Base-by-base conservation (phyloP, 2,113 vertebrate species). In the Tenebrosternarchus preto region DNA sequence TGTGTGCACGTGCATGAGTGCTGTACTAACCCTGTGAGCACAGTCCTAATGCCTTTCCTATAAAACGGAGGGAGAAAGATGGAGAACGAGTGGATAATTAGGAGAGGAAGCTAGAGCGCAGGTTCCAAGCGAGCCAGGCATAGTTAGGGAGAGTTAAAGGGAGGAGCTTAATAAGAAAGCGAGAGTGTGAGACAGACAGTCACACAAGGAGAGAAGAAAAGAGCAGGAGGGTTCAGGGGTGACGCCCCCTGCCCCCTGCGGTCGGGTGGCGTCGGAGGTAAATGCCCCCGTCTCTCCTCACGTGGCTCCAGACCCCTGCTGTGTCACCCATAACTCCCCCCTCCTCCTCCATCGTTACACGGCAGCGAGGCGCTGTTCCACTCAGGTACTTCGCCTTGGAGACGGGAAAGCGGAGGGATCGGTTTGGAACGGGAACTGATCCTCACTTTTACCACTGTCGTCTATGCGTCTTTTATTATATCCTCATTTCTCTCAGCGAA, bases 291-390 rank as follows among this genome's bases (percentile, higher is more conserved):
- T 91, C 91, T 81, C 69, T 92, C 91, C 77, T 83, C 89, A 87
- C 87, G 64, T 90, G 84, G 27, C 73, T 84, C 66, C 81, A 90
- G 86, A 86, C 84, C 59, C 72, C 83, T 90, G 89, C 84, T 86
- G 91, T 90, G 86, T 85, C 88, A 9, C 85, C 82, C 84, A 86
- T 88, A 90, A 89, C 87, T 75, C 59, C 29, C 46, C 46, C 29
- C 70, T 73, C 53, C 71, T 73, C 53, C 11, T 36, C 33, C n/a
- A n/a, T 36, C 33, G 33, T 36, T 36, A 2, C 33, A 36, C 33
- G 33, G n/a, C 33, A 36, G 33, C 33, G n/a, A n/a, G n/a, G n/a
- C n/a, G n/a, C n/a, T n/a, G n/a, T n/a, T n/a, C n/a, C n/a, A n/a
- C n/a, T n/a, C n/a, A n/a, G n/a, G n/a, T n/a, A n/a, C n/a, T n/a